Base-by-base conservation (phyloP, 1,140 invertebrate species). In the Homalodisca vitripennis region DNA sequence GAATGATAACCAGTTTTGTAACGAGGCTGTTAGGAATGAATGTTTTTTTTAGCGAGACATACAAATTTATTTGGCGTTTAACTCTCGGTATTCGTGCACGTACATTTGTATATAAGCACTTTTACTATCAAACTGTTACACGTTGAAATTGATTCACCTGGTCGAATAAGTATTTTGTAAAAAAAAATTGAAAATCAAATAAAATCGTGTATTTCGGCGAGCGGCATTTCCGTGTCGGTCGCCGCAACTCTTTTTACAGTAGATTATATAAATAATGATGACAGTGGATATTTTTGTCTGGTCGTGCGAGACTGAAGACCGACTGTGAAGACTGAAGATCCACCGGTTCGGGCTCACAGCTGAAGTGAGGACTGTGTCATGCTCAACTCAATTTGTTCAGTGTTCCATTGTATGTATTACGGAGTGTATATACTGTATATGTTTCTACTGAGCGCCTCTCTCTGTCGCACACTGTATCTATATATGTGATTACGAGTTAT, bases 1-100 rank as follows among this genome's bases (percentile, higher is more conserved):
- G 63, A 46, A 64, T 66, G 41, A n/a, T n/a, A 46, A 66, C 31
- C 41, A 20, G 63, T 66, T 66, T 66, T 66, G 63, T 66, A 46
- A 46, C 41, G 27, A 46, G 63, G 47, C 22, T 66, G 63, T 22
- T 46, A 30, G 24, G 32, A 14, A 12, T 66, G 32, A 66, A 46
- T 66, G 24, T 47, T 41, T 66, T 66, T 60, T 64, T 60, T 60
- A 60, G 29, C 29, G 17, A 66, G 41, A 46, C 24, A 66, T 12
- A 46, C 26, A 66, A 66, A 66, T 46, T 27, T 26, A 64, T 64
- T 46, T 60, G 26, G 13, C n/a, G 31, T 64, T 64, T 13, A 32
- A 32, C 32, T 66, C 34, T 41, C 34, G 17, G 27, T 66, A 66
- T 26, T 32, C 31, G 63, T 66, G 63, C 63, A 66, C 63, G 27